Conservation (phyloP, 2,888 invertebrate genomes). For the Smittia aterrima region DNA sequence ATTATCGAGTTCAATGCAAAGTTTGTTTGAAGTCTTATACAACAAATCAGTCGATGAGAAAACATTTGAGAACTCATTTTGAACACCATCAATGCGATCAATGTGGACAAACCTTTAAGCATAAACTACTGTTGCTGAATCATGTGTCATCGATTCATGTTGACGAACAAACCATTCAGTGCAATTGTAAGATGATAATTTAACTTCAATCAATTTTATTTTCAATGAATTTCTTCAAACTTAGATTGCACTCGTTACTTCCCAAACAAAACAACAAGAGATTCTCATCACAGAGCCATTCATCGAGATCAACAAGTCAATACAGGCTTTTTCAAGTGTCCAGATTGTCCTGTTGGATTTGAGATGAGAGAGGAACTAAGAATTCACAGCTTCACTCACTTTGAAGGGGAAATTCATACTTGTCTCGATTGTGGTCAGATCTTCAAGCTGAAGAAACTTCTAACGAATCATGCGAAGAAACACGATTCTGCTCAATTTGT, state of each 20-base stretch:
- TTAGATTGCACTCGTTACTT: conserved; percentile 30
- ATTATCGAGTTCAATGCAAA: background rate
- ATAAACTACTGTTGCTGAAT: conserved; percentile 18
- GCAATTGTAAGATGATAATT: conserved; percentile 16
- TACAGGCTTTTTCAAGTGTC: conserved; percentile 7
- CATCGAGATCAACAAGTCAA: conserved; percentile 22
- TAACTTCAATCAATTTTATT: background rate
- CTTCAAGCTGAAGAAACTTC: conserved; percentile 26
- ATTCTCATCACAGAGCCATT: conserved; percentile 8
- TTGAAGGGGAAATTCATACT: conserved; percentile 21
- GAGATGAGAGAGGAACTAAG: conserved; percentile 37
- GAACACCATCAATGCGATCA: conserved; percentile 21
- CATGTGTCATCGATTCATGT: conserved; percentile 24
- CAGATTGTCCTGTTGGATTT: conserved; percentile 25
- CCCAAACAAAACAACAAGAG: conserved; percentile 27
- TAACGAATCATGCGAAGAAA: conserved; percentile 10
- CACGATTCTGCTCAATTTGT: background rate
- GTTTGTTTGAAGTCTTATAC: conserved; percentile 16
- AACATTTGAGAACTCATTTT: conserved; percentile 40
- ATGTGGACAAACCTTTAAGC: conserved; percentile 9
- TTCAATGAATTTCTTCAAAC: background rate
- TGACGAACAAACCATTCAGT: background rate
- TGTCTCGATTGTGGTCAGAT: conserved; percentile 32
- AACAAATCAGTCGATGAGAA: conserved; percentile 31
- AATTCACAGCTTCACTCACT: conserved; percentile 32